Base-by-base conservation (phyloP, 2,888 invertebrate genomes). In the Gortyna flavago region DNA sequence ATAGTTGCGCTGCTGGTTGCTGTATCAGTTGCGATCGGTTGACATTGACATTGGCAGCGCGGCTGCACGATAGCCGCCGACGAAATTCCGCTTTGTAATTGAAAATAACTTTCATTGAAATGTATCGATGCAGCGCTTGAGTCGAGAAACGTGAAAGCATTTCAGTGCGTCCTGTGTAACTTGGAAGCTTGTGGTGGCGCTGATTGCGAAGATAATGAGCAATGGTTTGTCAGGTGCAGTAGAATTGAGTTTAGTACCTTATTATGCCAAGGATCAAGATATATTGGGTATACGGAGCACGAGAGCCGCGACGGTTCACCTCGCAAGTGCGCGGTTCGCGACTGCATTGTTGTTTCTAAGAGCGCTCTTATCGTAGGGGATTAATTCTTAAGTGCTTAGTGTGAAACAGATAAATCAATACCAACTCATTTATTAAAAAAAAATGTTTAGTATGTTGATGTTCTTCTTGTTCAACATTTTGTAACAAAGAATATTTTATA, bases 81-180 rank as follows among this genome's bases (percentile, higher is more conserved):
- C 90, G 87, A 94, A 94, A 94, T 91, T 92, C 91, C 90, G 86
- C 90, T 93, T 93, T 92, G 91, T 92, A 92, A 94, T 94, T 94
- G 93, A 91, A 93, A 93, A 94, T 92, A 91, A 94, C 95, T 95
- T 95, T 95, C 93, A 93, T 93, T 94, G 92, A 91, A 92, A 89
- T 89, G 89, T 90, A 89, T 79, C 82, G 84, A 87, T 69, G 79
- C 79, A 74, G 77, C 80, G 72, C 61, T 70, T 54, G 69, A 66
- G 54, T 38, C 54, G 41, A 71, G 75, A 72, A 73, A 77, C 84
- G 92, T 90, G 92, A 91, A 92, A 93, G 91, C 85, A 90, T 85
- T 80, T 79, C 57, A 75, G 57, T 9, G 18, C 64, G 57, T 29
- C 75, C 68, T 72, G 67, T 62, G 41, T 75, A 67, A 62, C 68